Evolutionary conservation across 1,140 invertebrate species (phyloP), one percentile per base, ranked within the genome.

Genomic region (Latrodectus geometricus): DNA sequence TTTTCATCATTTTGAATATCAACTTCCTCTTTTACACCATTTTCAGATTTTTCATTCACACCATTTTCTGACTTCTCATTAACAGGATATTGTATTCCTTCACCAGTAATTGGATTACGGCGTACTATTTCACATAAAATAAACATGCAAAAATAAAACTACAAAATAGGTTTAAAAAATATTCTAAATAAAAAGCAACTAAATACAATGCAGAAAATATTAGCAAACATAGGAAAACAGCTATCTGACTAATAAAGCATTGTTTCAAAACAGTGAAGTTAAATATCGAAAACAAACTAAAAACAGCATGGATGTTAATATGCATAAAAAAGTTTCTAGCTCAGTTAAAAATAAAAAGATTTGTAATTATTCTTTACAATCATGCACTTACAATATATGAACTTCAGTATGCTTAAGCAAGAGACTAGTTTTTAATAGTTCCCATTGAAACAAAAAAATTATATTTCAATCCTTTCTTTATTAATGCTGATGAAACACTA

Each of bases 91-190:
- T 68, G 61, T 52, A 54, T 76, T 84, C 76, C 84, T 79, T 86
- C 84, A 35, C 84, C 84, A 78, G 84, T 86, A 21, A 86, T 86
- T 56, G 84, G 84, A 86, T 86, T 86, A 61, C 84, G 84, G 48
- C 84, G 75, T 72, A 86, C 82, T 84, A 82, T 70, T 80, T 61
- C 50, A 68, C 49, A 80, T 79, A 23, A n/a, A 80, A 56, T 50
- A 69, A 82, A 20, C 80, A 82, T 82, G 72, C 81, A 75, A 84
- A 84, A 56, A 82, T 70, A 78, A 78, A 35, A 61, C 8, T 21
- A 78, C 23, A 23, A 78, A 78, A 65, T 17, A 80, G 21, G 72
- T 72, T 78, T 15, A 21, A 50, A 74, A 70, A 74, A 72, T 72
- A 14, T 50, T 50, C 48, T n/a, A 7, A 3, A 5, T 35, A 35